These are phyloP conservation scores for Tethea ocularis DNA, from an alignment of 2,888 invertebrate genomes.

Conservation along the genomic window DNA sequence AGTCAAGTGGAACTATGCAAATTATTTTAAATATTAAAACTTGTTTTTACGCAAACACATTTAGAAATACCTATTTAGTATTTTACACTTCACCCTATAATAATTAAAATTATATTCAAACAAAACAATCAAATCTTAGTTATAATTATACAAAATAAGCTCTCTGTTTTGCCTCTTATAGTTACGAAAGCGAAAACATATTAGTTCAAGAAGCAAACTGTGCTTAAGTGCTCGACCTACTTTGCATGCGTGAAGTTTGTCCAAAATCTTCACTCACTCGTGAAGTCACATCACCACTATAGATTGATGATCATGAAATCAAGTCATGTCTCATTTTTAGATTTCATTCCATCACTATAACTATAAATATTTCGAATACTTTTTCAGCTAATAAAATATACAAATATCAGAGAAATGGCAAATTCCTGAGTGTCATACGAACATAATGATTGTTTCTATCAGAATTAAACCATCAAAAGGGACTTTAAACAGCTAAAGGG, in stretches of 20 bases:
- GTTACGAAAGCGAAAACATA: conserved; percentile 55
- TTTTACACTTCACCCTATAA: conserved; percentile 7
- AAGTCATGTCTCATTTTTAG: neutral
- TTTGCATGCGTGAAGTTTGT: conserved; percentile 24
- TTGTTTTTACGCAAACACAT: conserved; percentile 16
- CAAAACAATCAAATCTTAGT: neutral
- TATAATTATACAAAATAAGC: neutral
- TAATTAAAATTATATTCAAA: neutral
- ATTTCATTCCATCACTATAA: too few relatives aligned
- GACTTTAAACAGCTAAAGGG: conserved; percentile 26
- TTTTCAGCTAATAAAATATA: too few relatives aligned
- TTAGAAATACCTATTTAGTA: conserved; percentile 16
- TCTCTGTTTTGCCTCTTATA: conserved; percentile 16
- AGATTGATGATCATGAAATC: neutral
- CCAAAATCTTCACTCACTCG: conserved; percentile 12
- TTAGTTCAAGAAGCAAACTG: conserved; percentile 39
- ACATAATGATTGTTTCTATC: too few relatives aligned
- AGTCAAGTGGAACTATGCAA: conserved; percentile 27
- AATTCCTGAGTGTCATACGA: too few relatives aligned
- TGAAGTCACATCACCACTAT: neutral
- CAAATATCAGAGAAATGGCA: too few relatives aligned
- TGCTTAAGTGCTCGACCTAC: conserved; percentile 37
- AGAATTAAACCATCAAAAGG: conserved; percentile 3
- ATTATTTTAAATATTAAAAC: neutral
- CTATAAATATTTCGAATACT: too few relatives aligned